Conservation (phyloP, 1,140 invertebrate genomes). For the Drosophila auraria region DNA sequence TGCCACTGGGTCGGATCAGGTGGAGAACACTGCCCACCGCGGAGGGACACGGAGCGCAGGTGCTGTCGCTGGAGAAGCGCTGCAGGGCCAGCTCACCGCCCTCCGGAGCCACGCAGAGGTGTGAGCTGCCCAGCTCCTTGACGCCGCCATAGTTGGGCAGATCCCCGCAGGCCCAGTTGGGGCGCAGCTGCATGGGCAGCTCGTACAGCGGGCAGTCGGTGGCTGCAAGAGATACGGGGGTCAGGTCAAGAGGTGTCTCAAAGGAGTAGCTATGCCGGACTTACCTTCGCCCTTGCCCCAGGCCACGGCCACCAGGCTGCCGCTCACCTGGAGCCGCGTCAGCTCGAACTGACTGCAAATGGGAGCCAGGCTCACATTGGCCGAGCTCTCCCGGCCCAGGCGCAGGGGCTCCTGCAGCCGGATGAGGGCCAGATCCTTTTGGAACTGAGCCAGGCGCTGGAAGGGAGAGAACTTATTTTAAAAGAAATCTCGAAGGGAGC, state of each 20-base stretch:
- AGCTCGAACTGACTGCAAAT: conserved; percentile 58
- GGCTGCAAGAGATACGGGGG: conserved; percentile 5
- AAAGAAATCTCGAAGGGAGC: not conserved
- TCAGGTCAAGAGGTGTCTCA: not conserved
- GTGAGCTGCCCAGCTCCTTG: conserved; percentile 15
- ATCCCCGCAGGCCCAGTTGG: conserved; percentile 39
- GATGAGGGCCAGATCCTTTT: conserved; percentile 48
- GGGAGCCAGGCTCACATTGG: conserved; percentile 41
- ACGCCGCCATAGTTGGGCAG: conserved; percentile 28
- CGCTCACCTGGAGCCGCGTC: conserved; percentile 54
- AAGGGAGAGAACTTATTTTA: not conserved
- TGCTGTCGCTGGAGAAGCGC: conserved; percentile 16
- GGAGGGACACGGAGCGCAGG: conserved; percentile 53
- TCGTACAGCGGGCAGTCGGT: conserved; percentile 66
- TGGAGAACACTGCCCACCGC: conserved; percentile 62
- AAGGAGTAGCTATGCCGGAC: not conserved
- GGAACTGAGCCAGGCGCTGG: conserved; percentile 43
- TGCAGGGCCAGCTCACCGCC: conserved; percentile 1
- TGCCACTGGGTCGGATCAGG: conserved; percentile 50
- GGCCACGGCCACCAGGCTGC: conserved; percentile 53
- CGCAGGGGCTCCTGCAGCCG: conserved; percentile 26
- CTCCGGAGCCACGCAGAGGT: conserved; percentile 41
- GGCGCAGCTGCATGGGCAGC: conserved; percentile 65
- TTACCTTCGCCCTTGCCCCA: conserved; percentile 65
- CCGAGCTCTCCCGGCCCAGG: conserved; percentile 4